Evolutionary conservation across 2,888 invertebrate genomes (phyloP).

Genomic region (Hoplodrina ambigua): DNA sequence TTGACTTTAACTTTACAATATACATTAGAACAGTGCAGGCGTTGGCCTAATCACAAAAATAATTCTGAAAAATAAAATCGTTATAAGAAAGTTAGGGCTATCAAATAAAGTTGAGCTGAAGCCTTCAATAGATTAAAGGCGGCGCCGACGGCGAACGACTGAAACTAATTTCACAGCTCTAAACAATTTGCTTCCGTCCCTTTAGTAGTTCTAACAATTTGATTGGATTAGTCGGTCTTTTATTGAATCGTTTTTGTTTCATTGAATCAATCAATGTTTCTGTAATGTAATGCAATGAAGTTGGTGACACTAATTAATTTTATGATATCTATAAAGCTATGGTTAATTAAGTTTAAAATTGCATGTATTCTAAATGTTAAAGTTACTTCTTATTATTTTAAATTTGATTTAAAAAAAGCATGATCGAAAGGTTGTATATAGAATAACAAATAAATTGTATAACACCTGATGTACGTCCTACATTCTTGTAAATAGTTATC

Average conservation of each 20-base stretch:
- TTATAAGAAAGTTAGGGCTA: not conserved
- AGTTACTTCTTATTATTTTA: too few relatives aligned
- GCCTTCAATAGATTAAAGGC: slow-evolving; percentile 8
- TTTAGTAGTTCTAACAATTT: slow-evolving; percentile 5
- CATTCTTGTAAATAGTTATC: too few relatives aligned
- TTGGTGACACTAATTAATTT: too few relatives aligned
- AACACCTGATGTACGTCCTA: too few relatives aligned
- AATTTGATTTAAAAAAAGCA: too few relatives aligned
- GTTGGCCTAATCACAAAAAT: not conserved
- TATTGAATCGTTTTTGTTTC: not conserved
- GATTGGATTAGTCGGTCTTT: not conserved
- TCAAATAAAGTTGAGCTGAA: slow-evolving; percentile 9
- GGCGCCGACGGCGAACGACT: not conserved
- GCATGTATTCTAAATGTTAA: too few relatives aligned
- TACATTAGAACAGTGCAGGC: not conserved
- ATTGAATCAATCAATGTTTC: not conserved
- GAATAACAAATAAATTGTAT: too few relatives aligned
- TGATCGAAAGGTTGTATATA: too few relatives aligned
- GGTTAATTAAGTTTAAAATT: too few relatives aligned
- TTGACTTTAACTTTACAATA: too few relatives aligned
- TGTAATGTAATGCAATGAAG: too few relatives aligned
- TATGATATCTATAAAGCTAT: too few relatives aligned
- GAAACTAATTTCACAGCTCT: not conserved
- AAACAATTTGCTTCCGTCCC: not conserved
- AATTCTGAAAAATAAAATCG: not conserved